These are phyloP conservation scores for Brachionus manjavacas DNA, from an alignment of 1,140 invertebrate genomes.

Conservation along the genomic window DNA sequence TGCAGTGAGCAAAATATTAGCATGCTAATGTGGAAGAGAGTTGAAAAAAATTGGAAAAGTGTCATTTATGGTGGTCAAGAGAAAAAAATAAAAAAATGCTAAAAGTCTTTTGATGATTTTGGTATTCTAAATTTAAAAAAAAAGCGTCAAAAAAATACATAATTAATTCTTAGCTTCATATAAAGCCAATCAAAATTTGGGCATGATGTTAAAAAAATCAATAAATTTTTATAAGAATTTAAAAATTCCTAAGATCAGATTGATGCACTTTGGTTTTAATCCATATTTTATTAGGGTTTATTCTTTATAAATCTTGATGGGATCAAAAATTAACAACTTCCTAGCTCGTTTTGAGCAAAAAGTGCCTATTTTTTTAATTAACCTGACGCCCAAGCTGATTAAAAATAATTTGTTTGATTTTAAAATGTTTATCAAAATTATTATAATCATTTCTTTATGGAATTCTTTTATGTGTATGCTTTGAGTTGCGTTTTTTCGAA, in stretches of 20 bases:
- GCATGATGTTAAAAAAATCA: constrained; percentile 16
- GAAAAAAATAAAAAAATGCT: background rate
- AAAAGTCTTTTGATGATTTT: background rate
- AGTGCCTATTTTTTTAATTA: background rate
- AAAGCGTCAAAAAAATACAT: background rate
- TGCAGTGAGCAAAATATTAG: too few species aligned
- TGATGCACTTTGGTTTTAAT: constrained; percentile 25
- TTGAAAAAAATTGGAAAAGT: too few species aligned
- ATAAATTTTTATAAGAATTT: constrained; percentile 29
- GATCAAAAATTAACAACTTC: background rate
- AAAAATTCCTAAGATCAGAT: background rate
- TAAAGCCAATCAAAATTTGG: background rate
- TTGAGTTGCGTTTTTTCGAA: background rate
- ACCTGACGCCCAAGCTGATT: background rate
- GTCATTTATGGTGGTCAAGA: background rate
- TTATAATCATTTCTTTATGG: constrained; percentile 28
- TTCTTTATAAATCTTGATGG: background rate
- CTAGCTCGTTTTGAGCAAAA: background rate
- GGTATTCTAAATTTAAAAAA: background rate
- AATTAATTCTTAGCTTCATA: constrained; percentile 14
- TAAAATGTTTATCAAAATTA: constrained; percentile 33
- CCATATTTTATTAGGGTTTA: background rate
- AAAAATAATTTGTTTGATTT: constrained; percentile 19
- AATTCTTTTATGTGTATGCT: background rate
- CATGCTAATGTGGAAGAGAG: background rate